Evolutionary conservation across 2,113 vertebrate species (phyloP).

Genomic region (Oncorhynchus kisutch): DNA sequence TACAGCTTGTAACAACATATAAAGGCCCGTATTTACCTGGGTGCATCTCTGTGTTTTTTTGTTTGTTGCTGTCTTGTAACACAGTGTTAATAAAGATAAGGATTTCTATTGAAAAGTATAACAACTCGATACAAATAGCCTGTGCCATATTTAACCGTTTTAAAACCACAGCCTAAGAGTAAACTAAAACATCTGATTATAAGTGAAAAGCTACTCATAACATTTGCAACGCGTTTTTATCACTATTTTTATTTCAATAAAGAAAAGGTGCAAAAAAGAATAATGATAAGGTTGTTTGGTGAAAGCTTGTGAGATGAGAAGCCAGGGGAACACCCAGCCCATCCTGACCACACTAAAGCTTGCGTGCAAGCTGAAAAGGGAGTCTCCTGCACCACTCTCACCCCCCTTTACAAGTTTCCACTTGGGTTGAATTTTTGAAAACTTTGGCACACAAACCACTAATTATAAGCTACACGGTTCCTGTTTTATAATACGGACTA

Average conservation of each 20-base stretch:
- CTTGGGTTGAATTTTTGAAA: slow-evolving; percentile 64
- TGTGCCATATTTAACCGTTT: too few relatives aligned
- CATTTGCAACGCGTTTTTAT: too few relatives aligned
- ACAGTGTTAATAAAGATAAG: too few relatives aligned
- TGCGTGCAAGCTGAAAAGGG: slow-evolving; percentile 53
- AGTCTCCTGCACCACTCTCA: slow-evolving; percentile 43
- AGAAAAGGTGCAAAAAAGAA: too few relatives aligned
- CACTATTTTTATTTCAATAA: too few relatives aligned
- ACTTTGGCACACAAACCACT: slow-evolving; percentile 77
- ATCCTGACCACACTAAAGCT: slow-evolving; percentile 63
- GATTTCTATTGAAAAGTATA: too few relatives aligned
- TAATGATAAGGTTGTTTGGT: slow-evolving; percentile 60
- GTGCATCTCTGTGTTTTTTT: background rate
- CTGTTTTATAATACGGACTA: slow-evolving; percentile 71
- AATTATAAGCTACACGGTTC: slow-evolving; percentile 76
- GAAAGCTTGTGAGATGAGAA: slow-evolving; percentile 42
- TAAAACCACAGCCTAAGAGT: too few relatives aligned
- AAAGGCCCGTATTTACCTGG: slow-evolving; percentile 35
- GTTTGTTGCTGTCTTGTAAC: slow-evolving; percentile 16
- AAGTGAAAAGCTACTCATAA: too few relatives aligned
- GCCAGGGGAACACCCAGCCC: slow-evolving; percentile 31
- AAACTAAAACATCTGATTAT: too few relatives aligned
- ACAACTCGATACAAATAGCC: too few relatives aligned
- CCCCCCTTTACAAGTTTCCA: slow-evolving; percentile 74
- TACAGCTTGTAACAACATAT: slow-evolving; percentile 9